Evolutionary conservation across 2,113 vertebrate genomes (phyloP).

Genomic region (Catharus bicknelli): DNA sequence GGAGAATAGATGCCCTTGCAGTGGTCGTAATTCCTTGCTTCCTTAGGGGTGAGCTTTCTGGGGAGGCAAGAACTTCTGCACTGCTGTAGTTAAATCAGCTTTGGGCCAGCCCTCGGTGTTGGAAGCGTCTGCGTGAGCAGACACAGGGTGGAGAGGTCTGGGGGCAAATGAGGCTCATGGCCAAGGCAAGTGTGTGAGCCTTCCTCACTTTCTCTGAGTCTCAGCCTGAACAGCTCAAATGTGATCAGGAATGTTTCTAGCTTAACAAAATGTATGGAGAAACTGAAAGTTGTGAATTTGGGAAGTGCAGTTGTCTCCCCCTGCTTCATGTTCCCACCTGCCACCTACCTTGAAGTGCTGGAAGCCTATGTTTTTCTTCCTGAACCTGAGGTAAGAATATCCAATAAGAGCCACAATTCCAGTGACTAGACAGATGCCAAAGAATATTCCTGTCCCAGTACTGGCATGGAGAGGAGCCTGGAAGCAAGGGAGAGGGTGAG

Average conservation of each 20-base stretch:
- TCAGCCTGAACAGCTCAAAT: neutral
- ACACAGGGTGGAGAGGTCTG: neutral
- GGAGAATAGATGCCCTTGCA: neutral
- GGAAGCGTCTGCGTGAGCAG: neutral
- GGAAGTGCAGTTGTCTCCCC: neutral
- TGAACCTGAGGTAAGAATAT: conserved; percentile 85
- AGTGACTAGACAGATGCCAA: conserved; percentile 72
- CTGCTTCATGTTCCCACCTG: accelerated
- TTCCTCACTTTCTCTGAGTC: neutral
- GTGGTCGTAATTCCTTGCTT: neutral
- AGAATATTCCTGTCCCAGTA: conserved; percentile 80
- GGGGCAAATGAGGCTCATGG: neutral
- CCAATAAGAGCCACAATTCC: conserved; percentile 68
- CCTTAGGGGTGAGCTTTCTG: neutral
- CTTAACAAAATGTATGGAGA: neutral
- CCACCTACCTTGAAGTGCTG: conserved; percentile 86
- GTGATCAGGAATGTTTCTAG: neutral
- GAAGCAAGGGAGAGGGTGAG: conserved; percentile 21
- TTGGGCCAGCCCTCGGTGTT: neutral
- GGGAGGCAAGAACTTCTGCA: neutral
- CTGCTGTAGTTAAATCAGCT: neutral
- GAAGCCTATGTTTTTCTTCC: conserved; percentile 78
- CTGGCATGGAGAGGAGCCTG: conserved; percentile 68
- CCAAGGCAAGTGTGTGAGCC: neutral
- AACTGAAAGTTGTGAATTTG: neutral